Conservation (phyloP, 2,113 vertebrate species). For the Strix uralensis region DNA sequence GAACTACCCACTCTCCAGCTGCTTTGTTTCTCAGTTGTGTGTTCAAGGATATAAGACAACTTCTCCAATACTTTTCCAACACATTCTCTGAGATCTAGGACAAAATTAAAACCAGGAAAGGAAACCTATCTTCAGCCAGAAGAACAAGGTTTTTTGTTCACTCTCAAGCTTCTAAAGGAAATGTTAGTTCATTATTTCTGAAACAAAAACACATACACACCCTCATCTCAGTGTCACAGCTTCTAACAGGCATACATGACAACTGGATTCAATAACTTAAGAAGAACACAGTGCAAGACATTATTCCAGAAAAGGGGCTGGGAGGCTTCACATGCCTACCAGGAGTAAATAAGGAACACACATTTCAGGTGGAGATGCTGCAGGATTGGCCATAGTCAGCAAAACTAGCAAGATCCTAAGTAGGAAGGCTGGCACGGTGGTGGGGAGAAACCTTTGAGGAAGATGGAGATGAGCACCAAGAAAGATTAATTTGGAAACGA, state of each 20-base stretch:
- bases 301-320: background rate
- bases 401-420: background rate
- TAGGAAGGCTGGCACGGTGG: background rate
- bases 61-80: background rate
- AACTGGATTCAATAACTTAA: background rate
- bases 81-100: background rate
- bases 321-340: background rate
- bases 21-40: background rate
- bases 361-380: background rate
- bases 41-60: background rate
- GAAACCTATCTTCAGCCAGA: background rate
- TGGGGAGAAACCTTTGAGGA: background rate
- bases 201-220: background rate
- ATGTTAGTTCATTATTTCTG: background rate
- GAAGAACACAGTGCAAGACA: background rate
- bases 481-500: background rate
- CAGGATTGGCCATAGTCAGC: background rate
- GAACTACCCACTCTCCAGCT: background rate
- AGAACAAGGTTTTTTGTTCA: background rate
- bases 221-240: background rate
- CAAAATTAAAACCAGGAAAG: background rate
- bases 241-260: background rate
- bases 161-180: background rate
- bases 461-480: fast-evolving
- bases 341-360: background rate